Evolutionary conservation across 2,888 invertebrate species (phyloP), one percentile per base, ranked within the genome.

Genomic region (Erebia palarica): DNA sequence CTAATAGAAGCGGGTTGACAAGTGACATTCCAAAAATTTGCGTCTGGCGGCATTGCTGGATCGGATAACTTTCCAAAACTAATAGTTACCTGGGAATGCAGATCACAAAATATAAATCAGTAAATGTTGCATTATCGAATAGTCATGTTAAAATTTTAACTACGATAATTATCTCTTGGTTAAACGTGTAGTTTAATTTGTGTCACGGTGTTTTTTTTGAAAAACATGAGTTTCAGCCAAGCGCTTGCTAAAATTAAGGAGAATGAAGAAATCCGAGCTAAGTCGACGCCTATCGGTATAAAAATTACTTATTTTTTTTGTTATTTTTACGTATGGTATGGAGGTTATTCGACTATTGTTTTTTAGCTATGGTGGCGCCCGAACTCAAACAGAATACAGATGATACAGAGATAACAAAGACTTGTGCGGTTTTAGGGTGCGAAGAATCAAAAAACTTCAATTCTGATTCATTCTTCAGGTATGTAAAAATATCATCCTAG

Each of bases 291-390:
- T 57, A 84, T 92, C 73, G 92, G 92, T 92, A 82, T 68, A 86
- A 82, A 65, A n/a, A 61, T 13, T 58, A 65, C 18, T 49, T 61
- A 55, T 36, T 59, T 8, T n/a, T 65, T 61, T 49, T 21, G 51
- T 21, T 21, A 42, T 11, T 18, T 13, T 61, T 49, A 47, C 21
- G 21, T 49, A 49, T 21, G 47, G 14, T 61, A 27, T 18, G 59
- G 44, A 66, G 66, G 58, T 58, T 66, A 66, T 58, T 53, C 55
- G 13, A 60, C 44, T 49, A 65, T 60, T 16, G 27, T 63, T 61
- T 78, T 80, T 44, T 80, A 93, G 92, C 92, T n/a, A 93, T 88
- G 90, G 93, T 92, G 73, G 93, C 92, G 27, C 92, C 92, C 8
- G 92, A 92, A 80, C 75, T 91, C 13, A 92, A 92, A 79, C 92